Evolutionary conservation across 2,888 invertebrate genomes (phyloP).

Genomic region (Netelia virgata): DNA sequence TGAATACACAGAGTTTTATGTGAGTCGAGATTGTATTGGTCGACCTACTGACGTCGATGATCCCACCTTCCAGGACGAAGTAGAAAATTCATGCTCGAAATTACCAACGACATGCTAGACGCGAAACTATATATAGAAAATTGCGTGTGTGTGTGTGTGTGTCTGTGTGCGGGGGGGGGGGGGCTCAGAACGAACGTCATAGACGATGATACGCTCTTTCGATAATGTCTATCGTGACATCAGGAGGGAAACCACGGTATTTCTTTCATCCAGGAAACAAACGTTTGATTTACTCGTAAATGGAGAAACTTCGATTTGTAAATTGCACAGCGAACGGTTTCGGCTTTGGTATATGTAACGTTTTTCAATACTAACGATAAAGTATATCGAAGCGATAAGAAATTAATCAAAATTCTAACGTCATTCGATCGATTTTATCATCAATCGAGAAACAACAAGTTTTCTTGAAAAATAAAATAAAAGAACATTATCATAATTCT

Average conservation of each 20-base stretch:
- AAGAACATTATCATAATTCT: too few relatives aligned
- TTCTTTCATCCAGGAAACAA: not conserved
- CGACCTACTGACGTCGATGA: slow-evolving; percentile 50
- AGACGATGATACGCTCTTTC: slow-evolving; percentile 18
- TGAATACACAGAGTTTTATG: not conserved
- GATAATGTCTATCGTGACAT: not conserved
- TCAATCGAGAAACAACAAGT: too few relatives aligned
- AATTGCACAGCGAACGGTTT: too few relatives aligned
- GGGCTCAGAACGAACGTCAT: slow-evolving; percentile 29
- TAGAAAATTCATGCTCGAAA: slow-evolving; percentile 24
- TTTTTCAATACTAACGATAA: too few relatives aligned
- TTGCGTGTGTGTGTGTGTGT: not conserved
- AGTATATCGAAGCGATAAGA: too few relatives aligned
- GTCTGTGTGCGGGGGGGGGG: too few relatives aligned
- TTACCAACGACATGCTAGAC: not conserved
- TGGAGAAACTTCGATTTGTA: not conserved
- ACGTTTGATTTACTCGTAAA: slow-evolving; percentile 1
- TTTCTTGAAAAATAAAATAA: too few relatives aligned
- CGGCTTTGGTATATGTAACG: too few relatives aligned
- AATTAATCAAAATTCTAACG: too few relatives aligned
- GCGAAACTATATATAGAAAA: not conserved
- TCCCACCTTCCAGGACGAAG: slow-evolving; percentile 8
- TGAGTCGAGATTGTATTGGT: not conserved
- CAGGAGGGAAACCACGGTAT: not conserved
- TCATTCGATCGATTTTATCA: too few relatives aligned